These are phyloP conservation scores for Oenanthe oenanthe DNA, from an alignment of 2,113 vertebrate genomes.

Conservation along the genomic window DNA sequence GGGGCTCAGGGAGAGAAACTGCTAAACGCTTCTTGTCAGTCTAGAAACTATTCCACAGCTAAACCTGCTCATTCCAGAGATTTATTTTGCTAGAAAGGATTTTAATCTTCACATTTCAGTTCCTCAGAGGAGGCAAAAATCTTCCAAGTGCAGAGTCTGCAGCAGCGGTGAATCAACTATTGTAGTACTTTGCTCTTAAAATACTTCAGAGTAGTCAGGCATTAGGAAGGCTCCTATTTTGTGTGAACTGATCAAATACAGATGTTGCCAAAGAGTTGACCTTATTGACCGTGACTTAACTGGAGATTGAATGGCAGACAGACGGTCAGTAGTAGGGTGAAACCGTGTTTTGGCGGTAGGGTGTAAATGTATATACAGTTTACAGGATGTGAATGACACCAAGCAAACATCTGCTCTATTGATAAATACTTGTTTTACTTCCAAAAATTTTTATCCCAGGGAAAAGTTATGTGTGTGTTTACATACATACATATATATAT, in stretches of 20 bases:
- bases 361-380: constrained; percentile 85
- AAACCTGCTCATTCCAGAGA: constrained; percentile 2
- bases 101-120: constrained; percentile 53
- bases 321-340: constrained; percentile 77
- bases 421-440: constrained; percentile 76
- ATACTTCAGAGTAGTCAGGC: constrained; percentile 72
- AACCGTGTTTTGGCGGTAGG: constrained; percentile 81
- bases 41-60: not conserved
- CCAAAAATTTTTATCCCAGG: constrained; percentile 55
- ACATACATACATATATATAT: not conserved
- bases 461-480: not conserved
- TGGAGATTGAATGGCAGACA: constrained; percentile 85
- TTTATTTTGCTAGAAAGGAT: constrained; percentile 49
- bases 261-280: constrained; percentile 89
- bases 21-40: not conserved
- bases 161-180: constrained; percentile 71
- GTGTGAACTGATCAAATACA: constrained; percentile 91
- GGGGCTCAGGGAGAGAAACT: not conserved
- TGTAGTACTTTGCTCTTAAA: constrained; percentile 68
- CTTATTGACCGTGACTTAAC: constrained; percentile 79
- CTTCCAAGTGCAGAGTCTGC: constrained; percentile 35
- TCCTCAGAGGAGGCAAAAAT: constrained; percentile 32
- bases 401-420: constrained; percentile 83
- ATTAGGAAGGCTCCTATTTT: constrained; percentile 80
- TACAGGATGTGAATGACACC: constrained; percentile 80